phyloP scores from a whole-genome alignment of 2,797 vertebrate genomes.

The Molossus molossus region DNA sequence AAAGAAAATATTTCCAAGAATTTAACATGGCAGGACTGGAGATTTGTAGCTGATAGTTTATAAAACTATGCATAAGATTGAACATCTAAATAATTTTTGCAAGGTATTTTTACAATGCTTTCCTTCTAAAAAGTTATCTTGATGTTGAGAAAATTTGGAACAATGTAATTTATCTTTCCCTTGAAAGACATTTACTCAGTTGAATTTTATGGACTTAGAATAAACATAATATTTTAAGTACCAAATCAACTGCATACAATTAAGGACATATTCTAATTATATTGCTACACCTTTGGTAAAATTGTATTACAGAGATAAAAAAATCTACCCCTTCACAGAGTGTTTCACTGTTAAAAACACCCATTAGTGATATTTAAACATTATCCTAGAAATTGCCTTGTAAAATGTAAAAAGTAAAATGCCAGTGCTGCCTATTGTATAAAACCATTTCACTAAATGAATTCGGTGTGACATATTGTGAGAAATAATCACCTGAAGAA shows the following conservation, averaged over 20 bases:
- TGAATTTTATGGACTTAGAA: slow-evolving; percentile 60
- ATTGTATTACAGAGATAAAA: slow-evolving; percentile 83
- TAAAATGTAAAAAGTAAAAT: slow-evolving; percentile 85
- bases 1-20: neutral
- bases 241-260: slow-evolving; percentile 13
- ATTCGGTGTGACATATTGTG: slow-evolving; percentile 59
- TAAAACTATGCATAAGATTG: neutral
- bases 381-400: slow-evolving; percentile 81
- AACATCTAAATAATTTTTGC: neutral
- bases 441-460: slow-evolving; percentile 84
- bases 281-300: slow-evolving; percentile 71
- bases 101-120: neutral
- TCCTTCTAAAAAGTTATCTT: neutral
- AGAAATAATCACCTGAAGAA: slow-evolving; percentile 78
- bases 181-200: slow-evolving; percentile 56
- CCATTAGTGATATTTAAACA: slow-evolving; percentile 79
- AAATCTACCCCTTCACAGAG: slow-evolving; percentile 78
- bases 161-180: neutral
- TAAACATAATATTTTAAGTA: slow-evolving; percentile 42
- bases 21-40: neutral
- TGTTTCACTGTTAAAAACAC: slow-evolving; percentile 77
- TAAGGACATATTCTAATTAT: slow-evolving; percentile 77
- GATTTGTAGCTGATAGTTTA: neutral
- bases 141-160: neutral
- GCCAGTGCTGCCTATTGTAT: slow-evolving; percentile 78